phyloP scores from a whole-genome alignment of 1,140 invertebrate species.

The Drepana arcuata region DNA sequence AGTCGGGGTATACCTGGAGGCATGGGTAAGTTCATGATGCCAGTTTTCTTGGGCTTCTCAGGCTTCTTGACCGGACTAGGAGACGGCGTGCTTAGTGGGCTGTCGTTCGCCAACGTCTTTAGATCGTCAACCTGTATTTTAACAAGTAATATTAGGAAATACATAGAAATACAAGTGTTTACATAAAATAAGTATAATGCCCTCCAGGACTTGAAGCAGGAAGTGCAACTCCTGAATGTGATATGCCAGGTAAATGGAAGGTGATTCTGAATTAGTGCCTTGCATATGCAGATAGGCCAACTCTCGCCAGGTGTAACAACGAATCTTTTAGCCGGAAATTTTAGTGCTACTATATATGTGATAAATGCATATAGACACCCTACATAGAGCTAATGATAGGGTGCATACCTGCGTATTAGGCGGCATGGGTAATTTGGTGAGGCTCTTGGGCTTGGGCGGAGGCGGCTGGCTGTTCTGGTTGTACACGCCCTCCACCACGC shows the following conservation, averaged over 20 bases:
- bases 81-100: slow-evolving; percentile 76
- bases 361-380: no score
- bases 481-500: slow-evolving; percentile 59
- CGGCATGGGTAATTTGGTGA: slow-evolving; percentile 85
- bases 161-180: background rate
- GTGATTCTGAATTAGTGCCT: no score
- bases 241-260: no score
- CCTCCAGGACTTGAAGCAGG: no score
- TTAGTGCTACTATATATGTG: no score
- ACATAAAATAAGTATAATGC: slow-evolving; percentile 1
- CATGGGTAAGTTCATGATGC: slow-evolving; percentile 91
- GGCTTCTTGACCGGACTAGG: slow-evolving; percentile 65
- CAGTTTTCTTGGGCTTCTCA: slow-evolving; percentile 71
- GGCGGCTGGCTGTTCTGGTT: slow-evolving; percentile 48
- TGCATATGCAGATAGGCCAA: no score
- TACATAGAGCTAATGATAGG: no score
- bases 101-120: slow-evolving; percentile 77
- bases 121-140: slow-evolving; percentile 81
- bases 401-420: slow-evolving; percentile 85
- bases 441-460: slow-evolving; percentile 72
- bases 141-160: no score
- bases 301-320: no score
- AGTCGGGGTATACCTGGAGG: slow-evolving; percentile 88
- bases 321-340: no score
- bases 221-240: no score